A percentile compares a stretch with the other conserved stretches of the same genome.
phyloP scores from a whole-genome alignment of 2,113 vertebrate species.

The Oncorhynchus keta region DNA sequence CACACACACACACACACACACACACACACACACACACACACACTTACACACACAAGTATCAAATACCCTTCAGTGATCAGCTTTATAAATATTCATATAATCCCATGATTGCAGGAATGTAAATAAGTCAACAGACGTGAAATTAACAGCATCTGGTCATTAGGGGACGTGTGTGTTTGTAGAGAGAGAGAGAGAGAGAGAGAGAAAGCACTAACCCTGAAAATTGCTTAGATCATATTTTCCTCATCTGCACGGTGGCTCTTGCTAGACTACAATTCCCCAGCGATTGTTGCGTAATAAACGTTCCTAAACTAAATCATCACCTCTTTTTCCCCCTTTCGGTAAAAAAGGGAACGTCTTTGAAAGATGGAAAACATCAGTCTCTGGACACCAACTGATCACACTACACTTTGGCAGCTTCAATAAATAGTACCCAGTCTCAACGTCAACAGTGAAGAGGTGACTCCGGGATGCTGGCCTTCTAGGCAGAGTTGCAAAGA shows the following conservation, averaged over 20 bases:
- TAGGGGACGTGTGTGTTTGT: slow-evolving; percentile 5
- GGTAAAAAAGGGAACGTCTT: background rate
- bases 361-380: slow-evolving; percentile 47
- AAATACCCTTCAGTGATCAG: slow-evolving; percentile 52
- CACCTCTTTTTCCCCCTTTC: background rate
- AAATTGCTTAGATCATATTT: slow-evolving; percentile 23
- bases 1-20: slow-evolving; percentile 2
- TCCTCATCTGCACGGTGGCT: background rate
- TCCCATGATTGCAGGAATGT: slow-evolving; percentile 55
- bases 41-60: slow-evolving; percentile 28
- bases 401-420: too few relatives aligned
- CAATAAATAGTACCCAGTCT: too few relatives aligned
- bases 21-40: slow-evolving; percentile 5
- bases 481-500: too few relatives aligned
- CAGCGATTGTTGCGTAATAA: background rate
- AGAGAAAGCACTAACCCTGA: slow-evolving; percentile 16
- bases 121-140: slow-evolving; percentile 63
- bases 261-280: background rate
- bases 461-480: too few relatives aligned
- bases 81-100: slow-evolving; percentile 58
- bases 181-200: slow-evolving; percentile 3
- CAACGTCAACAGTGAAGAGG: too few relatives aligned
- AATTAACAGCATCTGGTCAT: slow-evolving; percentile 62
- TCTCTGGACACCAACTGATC: slow-evolving; percentile 17
- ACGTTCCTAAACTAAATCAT: background rate